Evolutionary conservation across 2,797 vertebrate species (phyloP).

Genomic region (Mus minutoides): DNA sequence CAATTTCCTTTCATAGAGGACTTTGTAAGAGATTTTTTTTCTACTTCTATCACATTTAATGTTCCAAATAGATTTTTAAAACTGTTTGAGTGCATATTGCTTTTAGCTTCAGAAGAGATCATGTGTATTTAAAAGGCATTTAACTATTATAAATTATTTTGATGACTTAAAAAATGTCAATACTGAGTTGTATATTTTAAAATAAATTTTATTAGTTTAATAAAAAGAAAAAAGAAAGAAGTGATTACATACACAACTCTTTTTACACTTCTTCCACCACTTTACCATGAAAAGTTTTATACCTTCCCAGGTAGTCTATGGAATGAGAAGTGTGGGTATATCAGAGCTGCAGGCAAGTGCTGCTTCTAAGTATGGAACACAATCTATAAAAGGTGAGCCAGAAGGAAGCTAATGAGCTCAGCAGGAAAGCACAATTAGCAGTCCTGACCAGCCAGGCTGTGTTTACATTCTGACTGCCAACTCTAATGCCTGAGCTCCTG

Average conservation of each 20-base stretch:
- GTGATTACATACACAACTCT: neutral
- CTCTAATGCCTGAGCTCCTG: conserved; percentile 9
- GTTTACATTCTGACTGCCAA: conserved; percentile 45
- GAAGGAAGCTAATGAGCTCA: neutral
- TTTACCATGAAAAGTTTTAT: neutral
- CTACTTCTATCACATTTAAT: too few species aligned
- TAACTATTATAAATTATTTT: too few species aligned
- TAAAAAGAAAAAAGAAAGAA: neutral
- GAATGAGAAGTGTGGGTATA: neutral
- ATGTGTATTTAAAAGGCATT: too few species aligned
- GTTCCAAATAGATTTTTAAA: too few species aligned
- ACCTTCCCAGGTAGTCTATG: neutral
- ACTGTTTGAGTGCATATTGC: too few species aligned
- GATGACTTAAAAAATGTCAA: too few species aligned
- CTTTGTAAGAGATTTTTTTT: too few species aligned
- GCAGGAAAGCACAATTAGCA: neutral
- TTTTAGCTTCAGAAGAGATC: too few species aligned
- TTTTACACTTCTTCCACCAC: neutral
- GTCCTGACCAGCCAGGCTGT: neutral
- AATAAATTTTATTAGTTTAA: too few species aligned
- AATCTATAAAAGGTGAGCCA: neutral
- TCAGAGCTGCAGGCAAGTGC: neutral
- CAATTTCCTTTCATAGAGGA: too few species aligned
- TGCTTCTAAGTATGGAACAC: neutral
- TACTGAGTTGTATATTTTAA: too few species aligned